Conservation (phyloP, 2,888 invertebrate genomes). For the Polyommatus icarus region DNA sequence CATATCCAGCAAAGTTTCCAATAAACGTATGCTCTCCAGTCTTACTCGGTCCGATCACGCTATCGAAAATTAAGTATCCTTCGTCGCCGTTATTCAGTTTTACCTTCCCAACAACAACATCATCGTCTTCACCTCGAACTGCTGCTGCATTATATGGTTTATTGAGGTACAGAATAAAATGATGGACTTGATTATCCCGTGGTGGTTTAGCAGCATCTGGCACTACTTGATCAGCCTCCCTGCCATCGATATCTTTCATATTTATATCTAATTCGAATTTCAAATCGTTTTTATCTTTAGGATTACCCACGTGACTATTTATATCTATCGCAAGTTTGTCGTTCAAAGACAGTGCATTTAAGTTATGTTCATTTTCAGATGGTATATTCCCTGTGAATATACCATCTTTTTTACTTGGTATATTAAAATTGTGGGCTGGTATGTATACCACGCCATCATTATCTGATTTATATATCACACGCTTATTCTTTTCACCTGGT, state of each 20-base stretch:
- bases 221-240: neutral
- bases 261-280: neutral
- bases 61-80: slow-evolving; percentile 1
- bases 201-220: neutral
- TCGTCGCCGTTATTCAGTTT: neutral
- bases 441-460: no score
- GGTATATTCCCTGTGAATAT: no score
- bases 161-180: neutral
- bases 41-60: neutral
- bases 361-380: no score
- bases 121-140: neutral
- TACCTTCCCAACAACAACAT: neutral
- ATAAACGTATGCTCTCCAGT: neutral
- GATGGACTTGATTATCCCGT: neutral
- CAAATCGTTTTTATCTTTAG: neutral
- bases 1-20: slow-evolving; percentile 11
- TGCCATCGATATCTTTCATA: neutral
- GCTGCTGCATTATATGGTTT: neutral
- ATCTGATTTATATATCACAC: no score
- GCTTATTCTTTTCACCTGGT: neutral
- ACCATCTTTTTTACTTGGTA: no score
- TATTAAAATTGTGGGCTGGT: no score
- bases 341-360: neutral
- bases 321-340: neutral
- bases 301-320: neutral